Evolutionary conservation across 2,888 invertebrate genomes (phyloP).

Genomic region (Crematogaster levior): DNA sequence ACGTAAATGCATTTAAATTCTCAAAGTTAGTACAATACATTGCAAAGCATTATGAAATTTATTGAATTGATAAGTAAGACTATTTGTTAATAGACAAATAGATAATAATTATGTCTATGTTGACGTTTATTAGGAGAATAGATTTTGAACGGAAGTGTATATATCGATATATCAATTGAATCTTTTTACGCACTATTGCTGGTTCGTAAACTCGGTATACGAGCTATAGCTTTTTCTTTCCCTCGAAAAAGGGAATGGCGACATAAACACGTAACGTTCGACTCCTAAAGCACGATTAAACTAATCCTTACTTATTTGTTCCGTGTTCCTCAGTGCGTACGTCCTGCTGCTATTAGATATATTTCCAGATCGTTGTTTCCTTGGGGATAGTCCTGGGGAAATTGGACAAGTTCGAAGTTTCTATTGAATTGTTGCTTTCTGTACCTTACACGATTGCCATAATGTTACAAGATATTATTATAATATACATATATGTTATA

Average conservation of each 20-base stretch:
- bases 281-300: conserved; percentile 82
- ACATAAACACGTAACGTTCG: conserved; percentile 65
- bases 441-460: neutral
- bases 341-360: conserved; percentile 63
- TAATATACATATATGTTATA: neutral
- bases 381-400: conserved; percentile 72
- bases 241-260: conserved; percentile 59
- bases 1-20: neutral
- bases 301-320: conserved; percentile 83
- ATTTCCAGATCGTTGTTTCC: conserved; percentile 78
- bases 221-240: conserved; percentile 39
- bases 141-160: neutral
- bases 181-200: conserved; percentile 24
- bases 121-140: neutral
- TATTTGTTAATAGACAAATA: neutral
- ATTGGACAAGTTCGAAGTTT: conserved; percentile 59
- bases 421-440: conserved; percentile 3
- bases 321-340: conserved; percentile 64
- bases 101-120: neutral
- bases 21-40: neutral
- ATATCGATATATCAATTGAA: conserved; percentile 13
- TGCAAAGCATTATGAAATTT: neutral
- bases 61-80: neutral
- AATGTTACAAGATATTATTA: conserved; percentile 3
- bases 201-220: conserved; percentile 21